phyloP scores from a whole-genome alignment of 2,888 invertebrate genomes.

The Rhagonycha fulva region DNA sequence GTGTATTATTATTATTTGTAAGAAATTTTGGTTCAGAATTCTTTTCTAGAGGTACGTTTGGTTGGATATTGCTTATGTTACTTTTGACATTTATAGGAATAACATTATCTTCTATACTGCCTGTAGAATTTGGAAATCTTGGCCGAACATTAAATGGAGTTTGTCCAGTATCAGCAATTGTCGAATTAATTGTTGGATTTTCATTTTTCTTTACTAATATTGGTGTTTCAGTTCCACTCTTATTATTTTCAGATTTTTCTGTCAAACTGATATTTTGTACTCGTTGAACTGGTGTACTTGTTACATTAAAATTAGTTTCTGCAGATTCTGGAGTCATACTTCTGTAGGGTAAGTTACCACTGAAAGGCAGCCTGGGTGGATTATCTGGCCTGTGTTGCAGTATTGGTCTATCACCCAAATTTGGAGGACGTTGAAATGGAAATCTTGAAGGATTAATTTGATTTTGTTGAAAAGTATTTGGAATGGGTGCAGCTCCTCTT shows the following conservation, averaged over 20 bases:
- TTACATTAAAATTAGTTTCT: slow-evolving; percentile 46
- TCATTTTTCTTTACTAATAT: slow-evolving; percentile 58
- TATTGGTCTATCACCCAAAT: not conserved
- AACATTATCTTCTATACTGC: slow-evolving; percentile 51
- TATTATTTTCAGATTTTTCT: slow-evolving; percentile 49
- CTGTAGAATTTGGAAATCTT: slow-evolving; percentile 58
- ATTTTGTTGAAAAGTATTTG: slow-evolving; percentile 27
- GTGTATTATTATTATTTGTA: not conserved
- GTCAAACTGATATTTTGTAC: slow-evolving; percentile 38
- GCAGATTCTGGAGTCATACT: slow-evolving; percentile 49
- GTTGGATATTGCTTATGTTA: not conserved
- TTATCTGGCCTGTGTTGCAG: slow-evolving; percentile 7
- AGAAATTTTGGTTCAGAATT: not conserved
- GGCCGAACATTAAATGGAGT: slow-evolving; percentile 58
- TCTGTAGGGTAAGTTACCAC: slow-evolving; percentile 30
- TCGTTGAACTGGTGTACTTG: slow-evolving; percentile 44
- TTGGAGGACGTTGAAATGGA: not conserved
- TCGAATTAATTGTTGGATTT: slow-evolving; percentile 61
- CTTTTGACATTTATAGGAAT: not conserved
- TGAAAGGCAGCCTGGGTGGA: slow-evolving; percentile 32
- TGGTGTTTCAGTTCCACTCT: slow-evolving; percentile 32
- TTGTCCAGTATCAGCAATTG: slow-evolving; percentile 53
- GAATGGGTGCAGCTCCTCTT: slow-evolving; percentile 38
- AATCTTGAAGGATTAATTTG: not conserved
- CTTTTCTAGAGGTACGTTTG: not conserved